These are phyloP conservation scores for Naja naja DNA, from an alignment of 2,113 vertebrate genomes.

Conservation along the genomic window DNA sequence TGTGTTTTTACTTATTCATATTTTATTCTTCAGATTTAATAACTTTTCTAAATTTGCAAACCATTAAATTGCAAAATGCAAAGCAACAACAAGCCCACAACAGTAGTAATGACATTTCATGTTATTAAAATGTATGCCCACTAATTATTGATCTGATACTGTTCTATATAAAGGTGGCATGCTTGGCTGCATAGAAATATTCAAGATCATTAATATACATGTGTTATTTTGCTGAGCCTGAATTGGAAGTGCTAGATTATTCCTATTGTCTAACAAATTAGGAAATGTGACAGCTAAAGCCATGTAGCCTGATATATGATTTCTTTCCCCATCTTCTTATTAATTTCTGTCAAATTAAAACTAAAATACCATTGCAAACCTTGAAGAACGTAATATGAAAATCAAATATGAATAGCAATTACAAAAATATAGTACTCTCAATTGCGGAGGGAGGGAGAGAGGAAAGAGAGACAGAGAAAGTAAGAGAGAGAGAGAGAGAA, in stretches of 20 bases:
- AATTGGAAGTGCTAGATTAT: constrained; percentile 67
- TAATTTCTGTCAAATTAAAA: constrained; percentile 75
- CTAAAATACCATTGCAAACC: constrained; percentile 49
- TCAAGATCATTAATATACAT: constrained; percentile 79
- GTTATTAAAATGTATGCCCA: constrained; percentile 75
- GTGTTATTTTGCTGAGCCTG: constrained; percentile 72
- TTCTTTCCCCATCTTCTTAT: constrained; percentile 66
- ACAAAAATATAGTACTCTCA: constrained; percentile 50
- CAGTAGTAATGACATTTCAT: constrained; percentile 64
- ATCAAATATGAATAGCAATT: constrained; percentile 61
- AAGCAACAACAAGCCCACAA: neutral
- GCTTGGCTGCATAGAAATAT: constrained; percentile 71
- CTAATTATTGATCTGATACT: constrained; percentile 79
- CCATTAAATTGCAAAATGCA: constrained; percentile 69
- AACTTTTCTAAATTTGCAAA: constrained; percentile 71
- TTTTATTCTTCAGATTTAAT: constrained; percentile 64
- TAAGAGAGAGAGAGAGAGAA: neutral
- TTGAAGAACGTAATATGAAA: constrained; percentile 60
- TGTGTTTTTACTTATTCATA: constrained; percentile 61
- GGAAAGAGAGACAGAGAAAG: neutral
- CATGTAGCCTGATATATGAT: constrained; percentile 54
- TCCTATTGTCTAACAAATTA: constrained; percentile 74
- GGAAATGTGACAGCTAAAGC: constrained; percentile 61
- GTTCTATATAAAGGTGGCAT: constrained; percentile 69
- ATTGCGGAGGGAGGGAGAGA: constrained; percentile 53